phyloP scores from a whole-genome alignment of 2,797 vertebrate species.

The Stomatorhinus walkeri region DNA sequence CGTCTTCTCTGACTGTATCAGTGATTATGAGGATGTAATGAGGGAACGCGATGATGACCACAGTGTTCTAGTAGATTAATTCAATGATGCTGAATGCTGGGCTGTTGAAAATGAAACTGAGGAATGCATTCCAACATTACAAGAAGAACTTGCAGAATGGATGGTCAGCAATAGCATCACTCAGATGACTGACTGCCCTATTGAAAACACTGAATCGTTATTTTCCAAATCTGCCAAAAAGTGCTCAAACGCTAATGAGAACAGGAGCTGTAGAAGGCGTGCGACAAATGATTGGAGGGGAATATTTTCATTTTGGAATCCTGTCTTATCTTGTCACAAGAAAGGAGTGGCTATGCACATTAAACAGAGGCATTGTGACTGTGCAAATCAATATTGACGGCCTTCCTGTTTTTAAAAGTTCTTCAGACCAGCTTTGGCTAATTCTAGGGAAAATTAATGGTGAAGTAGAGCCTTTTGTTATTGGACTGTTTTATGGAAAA shows the following conservation, averaged over 20 bases:
- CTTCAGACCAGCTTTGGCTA: neutral
- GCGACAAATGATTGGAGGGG: neutral
- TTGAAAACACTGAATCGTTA: neutral
- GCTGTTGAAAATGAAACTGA: too few species aligned
- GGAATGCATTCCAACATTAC: neutral
- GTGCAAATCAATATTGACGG: neutral
- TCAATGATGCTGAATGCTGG: too few species aligned
- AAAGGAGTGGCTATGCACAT: neutral
- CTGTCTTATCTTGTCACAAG: neutral
- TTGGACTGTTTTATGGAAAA: too few species aligned
- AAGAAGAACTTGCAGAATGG: neutral
- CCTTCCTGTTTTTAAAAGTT: neutral
- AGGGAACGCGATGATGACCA: neutral
- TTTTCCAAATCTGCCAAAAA: neutral
- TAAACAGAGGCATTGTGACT: neutral
- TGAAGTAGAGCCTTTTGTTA: neutral
- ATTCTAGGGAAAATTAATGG: neutral
- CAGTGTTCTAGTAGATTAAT: too few species aligned
- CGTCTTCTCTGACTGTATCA: neutral
- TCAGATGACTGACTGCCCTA: neutral
- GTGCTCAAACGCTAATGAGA: conserved; percentile 5
- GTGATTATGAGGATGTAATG: neutral
- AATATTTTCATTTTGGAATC: conserved; percentile 13
- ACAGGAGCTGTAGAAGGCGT: neutral
- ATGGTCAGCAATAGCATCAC: neutral